These are phyloP conservation scores for Typhlichthys eigenmanni DNA, from an alignment of 2,797 vertebrate genomes.

Conservation along the genomic window DNA sequence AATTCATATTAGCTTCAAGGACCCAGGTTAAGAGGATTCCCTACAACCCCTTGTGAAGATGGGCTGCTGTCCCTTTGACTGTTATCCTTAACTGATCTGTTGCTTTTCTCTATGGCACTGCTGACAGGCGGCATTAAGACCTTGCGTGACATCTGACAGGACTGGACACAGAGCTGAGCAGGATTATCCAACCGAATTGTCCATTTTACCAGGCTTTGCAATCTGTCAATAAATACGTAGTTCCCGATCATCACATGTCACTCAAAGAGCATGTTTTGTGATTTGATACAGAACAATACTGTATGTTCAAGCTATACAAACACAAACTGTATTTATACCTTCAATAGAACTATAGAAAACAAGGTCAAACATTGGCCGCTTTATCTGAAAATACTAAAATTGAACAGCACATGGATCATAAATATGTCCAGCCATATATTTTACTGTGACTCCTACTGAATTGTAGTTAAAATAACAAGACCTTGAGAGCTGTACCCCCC, in stretches of 20 bases:
- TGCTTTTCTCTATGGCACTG: conserved; percentile 34
- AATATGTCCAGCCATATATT: no score
- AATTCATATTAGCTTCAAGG: conserved; percentile 46
- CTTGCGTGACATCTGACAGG: conserved; percentile 47
- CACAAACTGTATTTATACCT: background rate
- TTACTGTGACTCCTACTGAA: no score
- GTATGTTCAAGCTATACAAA: no score
- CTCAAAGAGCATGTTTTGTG: background rate
- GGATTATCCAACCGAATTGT: conserved; percentile 39
- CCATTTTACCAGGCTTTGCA: conserved; percentile 27
- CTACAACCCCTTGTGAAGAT: conserved; percentile 24
- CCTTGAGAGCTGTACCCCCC: conserved; percentile 5
- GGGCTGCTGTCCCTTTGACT: conserved; percentile 15
- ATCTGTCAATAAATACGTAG: conserved; percentile 8
- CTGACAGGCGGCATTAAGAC: conserved; percentile 44
- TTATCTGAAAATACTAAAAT: no score
- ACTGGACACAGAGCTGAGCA: conserved; percentile 34
- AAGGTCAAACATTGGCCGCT: background rate
- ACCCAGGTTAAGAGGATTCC: conserved; percentile 68
- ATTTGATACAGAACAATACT: no score
- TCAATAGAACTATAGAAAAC: background rate
- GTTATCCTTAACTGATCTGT: conserved; percentile 38
- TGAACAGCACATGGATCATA: no score
- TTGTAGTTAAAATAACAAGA: conserved; percentile 26
- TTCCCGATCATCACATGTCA: no score